A percentile compares a stretch with the other conserved stretches of the same genome.
Evolutionary conservation across 1,140 invertebrate species (phyloP).

Genomic region (Pogonus chalceus): DNA sequence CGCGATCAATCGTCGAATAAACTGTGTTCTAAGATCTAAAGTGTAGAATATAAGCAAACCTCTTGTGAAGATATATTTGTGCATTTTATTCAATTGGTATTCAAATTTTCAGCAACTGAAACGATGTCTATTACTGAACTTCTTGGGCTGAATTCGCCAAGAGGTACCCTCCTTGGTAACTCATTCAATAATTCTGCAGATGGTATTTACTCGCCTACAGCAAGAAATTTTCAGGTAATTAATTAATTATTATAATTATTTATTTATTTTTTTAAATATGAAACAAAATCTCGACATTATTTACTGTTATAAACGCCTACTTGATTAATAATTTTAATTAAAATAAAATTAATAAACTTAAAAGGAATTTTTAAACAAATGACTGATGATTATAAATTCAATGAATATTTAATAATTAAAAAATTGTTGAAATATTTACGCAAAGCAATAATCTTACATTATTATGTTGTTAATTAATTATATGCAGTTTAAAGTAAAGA

Average conservation of each 20-base stretch:
- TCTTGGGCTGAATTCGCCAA: constrained; percentile 41
- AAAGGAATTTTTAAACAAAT: too few species aligned
- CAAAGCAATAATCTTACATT: neutral
- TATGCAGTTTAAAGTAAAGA: neutral
- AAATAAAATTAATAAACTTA: too few species aligned
- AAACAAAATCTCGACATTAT: neutral
- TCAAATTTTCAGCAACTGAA: constrained; percentile 21
- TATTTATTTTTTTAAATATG: neutral
- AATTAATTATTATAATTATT: neutral
- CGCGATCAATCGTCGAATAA: constrained; percentile 10
- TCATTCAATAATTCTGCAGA: constrained; percentile 22
- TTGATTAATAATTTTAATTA: neutral
- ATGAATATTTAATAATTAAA: neutral
- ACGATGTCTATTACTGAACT: constrained; percentile 42
- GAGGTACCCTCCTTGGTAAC: constrained; percentile 37
- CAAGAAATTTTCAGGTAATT: constrained; percentile 30
- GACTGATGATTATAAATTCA: too few species aligned
- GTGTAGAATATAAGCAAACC: neutral
- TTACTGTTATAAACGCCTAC: neutral
- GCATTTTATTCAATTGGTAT: neutral
- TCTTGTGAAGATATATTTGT: neutral
- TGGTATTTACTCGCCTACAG: constrained; percentile 26
- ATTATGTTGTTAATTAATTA: neutral
- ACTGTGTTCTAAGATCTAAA: constrained; percentile 3
- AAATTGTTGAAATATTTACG: neutral